These are phyloP conservation scores for Columba janthina DNA, from an alignment of 2,113 vertebrate species.

Conservation along the genomic window DNA sequence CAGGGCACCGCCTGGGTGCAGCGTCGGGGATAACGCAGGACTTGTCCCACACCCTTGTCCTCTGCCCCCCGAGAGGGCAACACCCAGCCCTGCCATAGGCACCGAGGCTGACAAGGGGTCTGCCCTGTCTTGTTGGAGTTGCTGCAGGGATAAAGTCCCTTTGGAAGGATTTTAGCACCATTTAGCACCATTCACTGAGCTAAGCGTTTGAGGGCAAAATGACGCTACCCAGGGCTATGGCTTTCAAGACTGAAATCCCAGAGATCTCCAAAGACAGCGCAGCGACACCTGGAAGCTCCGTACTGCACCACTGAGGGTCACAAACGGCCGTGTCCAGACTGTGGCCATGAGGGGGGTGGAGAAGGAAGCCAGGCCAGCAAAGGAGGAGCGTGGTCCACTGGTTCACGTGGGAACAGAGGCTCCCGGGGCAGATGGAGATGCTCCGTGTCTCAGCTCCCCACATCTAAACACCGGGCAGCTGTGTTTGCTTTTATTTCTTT, in stretches of 20 bases:
- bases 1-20: fast-evolving
- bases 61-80: neutral
- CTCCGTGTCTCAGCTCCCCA: fast-evolving
- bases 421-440: neutral
- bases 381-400: neutral
- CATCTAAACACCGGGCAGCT: neutral
- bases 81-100: neutral
- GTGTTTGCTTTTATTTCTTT: neutral
- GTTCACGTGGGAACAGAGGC: neutral
- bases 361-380: neutral
- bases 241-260: neutral
- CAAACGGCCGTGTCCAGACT: neutral
- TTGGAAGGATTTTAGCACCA: neutral
- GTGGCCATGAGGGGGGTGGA: neutral
- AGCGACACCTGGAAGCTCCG: neutral
- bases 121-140: neutral
- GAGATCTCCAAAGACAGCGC: neutral
- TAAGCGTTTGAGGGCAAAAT: neutral
- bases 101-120: neutral
- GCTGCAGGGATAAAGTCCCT: neutral
- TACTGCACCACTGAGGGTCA: neutral
- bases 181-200: neutral
- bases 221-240: neutral
- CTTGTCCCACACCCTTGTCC: fast-evolving
- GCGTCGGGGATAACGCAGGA: neutral